Percentiles rank a stretch among this genome's conserved stretches.
These are phyloP conservation scores for Gasteruption jaculator DNA, from an alignment of 2,888 invertebrate species.

Conservation along the genomic window DNA sequence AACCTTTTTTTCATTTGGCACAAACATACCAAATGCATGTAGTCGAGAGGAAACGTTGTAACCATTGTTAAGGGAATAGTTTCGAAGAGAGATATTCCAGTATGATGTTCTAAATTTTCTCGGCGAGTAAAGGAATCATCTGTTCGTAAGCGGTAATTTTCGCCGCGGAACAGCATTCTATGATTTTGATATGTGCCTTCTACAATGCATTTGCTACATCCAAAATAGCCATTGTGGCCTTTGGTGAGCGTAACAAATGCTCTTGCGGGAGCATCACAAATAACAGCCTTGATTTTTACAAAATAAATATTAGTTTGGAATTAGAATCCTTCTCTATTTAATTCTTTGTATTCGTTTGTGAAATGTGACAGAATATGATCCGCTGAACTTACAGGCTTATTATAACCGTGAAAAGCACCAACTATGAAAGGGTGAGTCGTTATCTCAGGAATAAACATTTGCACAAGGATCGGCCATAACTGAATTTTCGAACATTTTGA, in stretches of 20 bases:
- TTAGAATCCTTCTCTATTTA: slow-evolving; percentile 12
- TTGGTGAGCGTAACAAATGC: slow-evolving; percentile 17
- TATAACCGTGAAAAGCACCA: slow-evolving; percentile 19
- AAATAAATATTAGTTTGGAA: neutral
- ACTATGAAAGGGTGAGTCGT: slow-evolving; percentile 11
- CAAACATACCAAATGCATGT: slow-evolving; percentile 6
- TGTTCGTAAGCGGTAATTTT: neutral
- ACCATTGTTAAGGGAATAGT: slow-evolving; percentile 5
- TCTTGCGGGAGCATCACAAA: slow-evolving; percentile 20
- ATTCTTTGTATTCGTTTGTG: slow-evolving; percentile 15
- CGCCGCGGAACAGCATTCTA: slow-evolving; percentile 6
- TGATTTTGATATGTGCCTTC: slow-evolving; percentile 8
- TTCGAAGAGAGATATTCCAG: slow-evolving; percentile 6
- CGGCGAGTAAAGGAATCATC: slow-evolving; percentile 4
- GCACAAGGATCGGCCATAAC: slow-evolving; percentile 17
- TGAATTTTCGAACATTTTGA: slow-evolving; percentile 15
- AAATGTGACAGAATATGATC: slow-evolving; percentile 16
- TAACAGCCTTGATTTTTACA: slow-evolving; percentile 14
- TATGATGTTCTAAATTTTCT: slow-evolving; percentile 3
- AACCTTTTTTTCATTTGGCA: neutral
- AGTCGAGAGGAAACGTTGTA: slow-evolving; percentile 4
- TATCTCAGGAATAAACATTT: neutral
- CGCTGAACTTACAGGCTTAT: slow-evolving; percentile 15
- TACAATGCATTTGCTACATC: slow-evolving; percentile 4
- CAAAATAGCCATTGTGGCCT: slow-evolving; percentile 18